Conservation (phyloP, 92 coral and sea anemone species). For the Phenganax marumi region DNA sequence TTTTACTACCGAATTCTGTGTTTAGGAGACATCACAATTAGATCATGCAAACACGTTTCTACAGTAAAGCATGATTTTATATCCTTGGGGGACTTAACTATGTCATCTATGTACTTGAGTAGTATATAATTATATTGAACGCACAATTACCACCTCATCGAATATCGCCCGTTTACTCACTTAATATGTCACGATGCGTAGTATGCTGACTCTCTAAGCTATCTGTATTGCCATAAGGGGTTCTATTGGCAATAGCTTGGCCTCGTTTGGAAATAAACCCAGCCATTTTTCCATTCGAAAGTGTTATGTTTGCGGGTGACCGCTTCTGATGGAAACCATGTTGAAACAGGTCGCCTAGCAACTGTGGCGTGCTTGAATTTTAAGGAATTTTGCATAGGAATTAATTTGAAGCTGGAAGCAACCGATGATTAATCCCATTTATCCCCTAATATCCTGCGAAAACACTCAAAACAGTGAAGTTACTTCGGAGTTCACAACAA, state of each 20-base stretch:
- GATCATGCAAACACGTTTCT: too few relatives aligned
- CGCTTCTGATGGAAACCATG: slow-evolving; percentile 18
- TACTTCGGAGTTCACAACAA: neutral
- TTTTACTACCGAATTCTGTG: slow-evolving; percentile 70
- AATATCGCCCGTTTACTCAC: slow-evolving; percentile 50
- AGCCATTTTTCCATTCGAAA: slow-evolving; percentile 71
- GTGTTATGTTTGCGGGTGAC: neutral
- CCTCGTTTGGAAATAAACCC: slow-evolving; percentile 84
- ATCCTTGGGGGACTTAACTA: too few relatives aligned
- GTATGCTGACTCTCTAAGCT: slow-evolving; percentile 69
- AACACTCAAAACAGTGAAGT: neutral
- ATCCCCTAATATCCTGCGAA: slow-evolving; percentile 35
- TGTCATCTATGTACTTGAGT: neutral
- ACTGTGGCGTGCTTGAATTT: slow-evolving; percentile 16
- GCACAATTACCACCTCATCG: neutral
- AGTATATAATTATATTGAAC: neutral
- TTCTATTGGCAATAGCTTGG: slow-evolving; percentile 69
- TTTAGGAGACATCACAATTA: neutral
- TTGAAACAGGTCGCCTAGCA: slow-evolving; percentile 21
- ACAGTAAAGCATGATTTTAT: too few relatives aligned
- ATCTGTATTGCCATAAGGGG: slow-evolving; percentile 68
- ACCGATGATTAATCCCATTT: neutral
- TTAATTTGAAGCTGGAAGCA: neutral
- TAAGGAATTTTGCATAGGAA: neutral
- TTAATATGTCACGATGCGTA: slow-evolving; percentile 84